Base-by-base conservation (phyloP, 1,140 invertebrate genomes). In the Mamestra configurata region DNA sequence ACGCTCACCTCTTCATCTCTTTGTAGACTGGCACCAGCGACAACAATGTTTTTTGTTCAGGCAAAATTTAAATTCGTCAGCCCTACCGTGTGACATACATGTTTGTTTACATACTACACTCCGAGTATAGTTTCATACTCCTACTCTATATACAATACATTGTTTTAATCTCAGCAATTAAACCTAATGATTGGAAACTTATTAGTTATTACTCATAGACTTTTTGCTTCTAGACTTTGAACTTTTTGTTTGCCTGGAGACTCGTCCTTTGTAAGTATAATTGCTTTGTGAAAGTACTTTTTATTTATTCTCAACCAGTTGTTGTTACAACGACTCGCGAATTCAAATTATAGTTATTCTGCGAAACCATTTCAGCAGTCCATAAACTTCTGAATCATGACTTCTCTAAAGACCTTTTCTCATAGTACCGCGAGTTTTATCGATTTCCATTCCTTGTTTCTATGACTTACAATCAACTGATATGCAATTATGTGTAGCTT, bases 281-380 rank as follows among this genome's bases (percentile, higher is more conserved):
- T 57, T 27, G 11, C 55, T 59, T 59, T 59, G 55, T 15, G 55
- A 59, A 59, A 59, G 55, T 31, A 5, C 13, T 59, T 59, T 0
- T n/a, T 49, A 11, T 55, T 59, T 31, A 31, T 27, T 59, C 55
- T 57, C 13, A 27, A 22, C 5, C 31, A 31, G 15, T 59, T 57
- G 11, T 57, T 57, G 24, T 2, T 15, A 22, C 4, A 59, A 31
- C 24, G 22, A 59, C 13, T 31, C 11, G 1, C 4, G 13, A 59
- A 59, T 59, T 27, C 22, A 57, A 24, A 31, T 31, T 59, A 24
- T 49, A 59, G n/a, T 27, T 1, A 24, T 59, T 22, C 8, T 13
- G 55, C 11, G 11, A 31, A 31, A 27, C 13, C 27, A 31, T n/a
- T 1, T 49, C 43, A n/a, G 43, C 43, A 15, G 43, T 15, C 13